These are phyloP conservation scores for Drosophila truncata DNA, from an alignment of 1,140 invertebrate genomes.

Conservation along the genomic window DNA sequence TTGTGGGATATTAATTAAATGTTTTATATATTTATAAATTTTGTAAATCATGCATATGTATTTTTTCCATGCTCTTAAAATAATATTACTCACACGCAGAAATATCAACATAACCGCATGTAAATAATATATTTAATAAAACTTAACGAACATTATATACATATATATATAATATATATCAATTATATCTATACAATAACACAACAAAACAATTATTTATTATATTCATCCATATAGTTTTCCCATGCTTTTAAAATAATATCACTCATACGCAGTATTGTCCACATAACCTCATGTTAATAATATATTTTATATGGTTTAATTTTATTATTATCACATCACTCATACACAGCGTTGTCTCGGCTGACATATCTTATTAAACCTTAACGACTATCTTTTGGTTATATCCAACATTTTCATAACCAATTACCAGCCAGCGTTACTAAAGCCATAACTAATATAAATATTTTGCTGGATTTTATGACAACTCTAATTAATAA, in stretches of 20 bases:
- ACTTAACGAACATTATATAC: no score
- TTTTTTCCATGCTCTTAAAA: neutral
- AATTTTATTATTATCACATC: conserved; percentile 2
- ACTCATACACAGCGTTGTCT: neutral
- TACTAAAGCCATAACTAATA: conserved; percentile 5
- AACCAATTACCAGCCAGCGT: conserved; percentile 14
- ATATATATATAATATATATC: no score
- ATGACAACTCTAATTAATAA: conserved; percentile 41
- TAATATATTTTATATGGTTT: neutral
- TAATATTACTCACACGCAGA: conserved; percentile 8
- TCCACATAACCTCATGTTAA: neutral
- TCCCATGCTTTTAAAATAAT: neutral
- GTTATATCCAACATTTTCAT: neutral
- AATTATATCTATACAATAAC: no score
- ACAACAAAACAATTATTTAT: neutral
- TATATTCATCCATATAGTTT: neutral
- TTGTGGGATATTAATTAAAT: neutral
- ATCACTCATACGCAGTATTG: conserved; percentile 20
- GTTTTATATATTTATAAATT: no score
- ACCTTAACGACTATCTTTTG: neutral
- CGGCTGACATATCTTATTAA: neutral
- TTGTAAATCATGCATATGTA: neutral
- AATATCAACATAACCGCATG: no score
- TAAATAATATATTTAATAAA: no score
- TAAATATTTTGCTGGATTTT: conserved; percentile 22